Evolutionary conservation across 2,113 vertebrate species (phyloP), one percentile per base, ranked within the genome.

Genomic region (Thomomys bottae): DNA sequence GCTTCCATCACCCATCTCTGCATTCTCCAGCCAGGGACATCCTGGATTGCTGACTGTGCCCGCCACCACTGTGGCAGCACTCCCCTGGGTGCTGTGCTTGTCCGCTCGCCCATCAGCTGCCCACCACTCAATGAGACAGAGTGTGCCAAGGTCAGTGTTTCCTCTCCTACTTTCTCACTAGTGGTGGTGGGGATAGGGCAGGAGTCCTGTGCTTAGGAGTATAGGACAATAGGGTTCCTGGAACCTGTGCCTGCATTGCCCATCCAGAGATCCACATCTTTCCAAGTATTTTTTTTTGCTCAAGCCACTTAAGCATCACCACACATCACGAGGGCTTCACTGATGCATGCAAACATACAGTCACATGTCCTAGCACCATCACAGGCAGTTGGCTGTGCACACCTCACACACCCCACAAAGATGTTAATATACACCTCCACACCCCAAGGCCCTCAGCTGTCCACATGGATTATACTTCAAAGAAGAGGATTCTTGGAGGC

Each of bases 81-180:
- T 8, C 92, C 97, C 66, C 93, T 98, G 34, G 99, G 99, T 9
- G 97, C 98, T 0, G 98, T 99, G n/a, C 97, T 99, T 42, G 97
- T 99, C 94, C 98, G 98, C 57, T 99, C 99, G n/a, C 97, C 98
- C 92, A 98, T 98, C 97, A 99, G 98, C 97, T 99, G 99, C 96
- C 99, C 99, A 0, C 99, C 98, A 0, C 99, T 99, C 95, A 99
- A 99, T 12, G 99, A 99, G 96, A 99, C 99, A 0, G 99, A 99
- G 94, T 99, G 99, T 92, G 97, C 98, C 95, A 99, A 99, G 99
- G 99, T 99, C 92, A 98, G 98, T 96, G 81, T 40, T 20, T 20
- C 34, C 57, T 78, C 28, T 5, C 6, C 0, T 1, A n/a, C 80
- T 45, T 15, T 79, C n/a, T 93, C 12, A 3, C 17, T 38, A 21